phyloP scores from a whole-genome alignment of 1,140 invertebrate genomes.

The Papilio glaucus region DNA sequence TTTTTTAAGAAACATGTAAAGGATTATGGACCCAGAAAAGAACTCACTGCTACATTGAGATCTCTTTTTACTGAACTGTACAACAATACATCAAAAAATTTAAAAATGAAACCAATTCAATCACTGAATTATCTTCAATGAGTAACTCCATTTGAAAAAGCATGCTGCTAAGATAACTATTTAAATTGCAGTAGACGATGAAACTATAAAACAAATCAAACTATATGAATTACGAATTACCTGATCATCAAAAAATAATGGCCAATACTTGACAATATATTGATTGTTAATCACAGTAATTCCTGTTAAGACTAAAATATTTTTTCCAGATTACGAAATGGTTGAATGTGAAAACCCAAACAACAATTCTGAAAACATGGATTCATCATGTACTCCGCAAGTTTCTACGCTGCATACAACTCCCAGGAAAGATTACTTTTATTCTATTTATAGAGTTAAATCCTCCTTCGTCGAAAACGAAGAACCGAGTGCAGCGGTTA shows the following conservation, averaged over 20 bases:
- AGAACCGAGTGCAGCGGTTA: neutral
- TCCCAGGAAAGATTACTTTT: conserved; percentile 12
- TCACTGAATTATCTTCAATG: neutral
- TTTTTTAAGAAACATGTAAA: too few species aligned
- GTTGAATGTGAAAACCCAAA: conserved; percentile 33
- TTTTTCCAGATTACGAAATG: conserved; percentile 40
- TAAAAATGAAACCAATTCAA: neutral
- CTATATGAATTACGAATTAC: too few species aligned
- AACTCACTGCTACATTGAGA: too few species aligned
- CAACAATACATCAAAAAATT: neutral
- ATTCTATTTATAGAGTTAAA: conserved; percentile 34
- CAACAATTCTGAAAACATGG: conserved; percentile 1
- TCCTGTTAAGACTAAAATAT: conserved; percentile 11
- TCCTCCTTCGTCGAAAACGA: neutral
- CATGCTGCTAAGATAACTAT: neutral
- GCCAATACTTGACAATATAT: too few species aligned
- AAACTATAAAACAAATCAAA: too few species aligned
- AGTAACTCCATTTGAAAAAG: neutral
- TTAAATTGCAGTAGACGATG: neutral
- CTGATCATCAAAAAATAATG: too few species aligned
- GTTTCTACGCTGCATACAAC: neutral
- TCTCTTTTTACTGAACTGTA: too few species aligned
- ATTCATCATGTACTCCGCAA: neutral
- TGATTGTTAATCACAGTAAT: neutral
- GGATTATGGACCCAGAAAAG: too few species aligned